phyloP scores from a whole-genome alignment of 2,888 invertebrate genomes.

The Crossocerus cetratus region DNA sequence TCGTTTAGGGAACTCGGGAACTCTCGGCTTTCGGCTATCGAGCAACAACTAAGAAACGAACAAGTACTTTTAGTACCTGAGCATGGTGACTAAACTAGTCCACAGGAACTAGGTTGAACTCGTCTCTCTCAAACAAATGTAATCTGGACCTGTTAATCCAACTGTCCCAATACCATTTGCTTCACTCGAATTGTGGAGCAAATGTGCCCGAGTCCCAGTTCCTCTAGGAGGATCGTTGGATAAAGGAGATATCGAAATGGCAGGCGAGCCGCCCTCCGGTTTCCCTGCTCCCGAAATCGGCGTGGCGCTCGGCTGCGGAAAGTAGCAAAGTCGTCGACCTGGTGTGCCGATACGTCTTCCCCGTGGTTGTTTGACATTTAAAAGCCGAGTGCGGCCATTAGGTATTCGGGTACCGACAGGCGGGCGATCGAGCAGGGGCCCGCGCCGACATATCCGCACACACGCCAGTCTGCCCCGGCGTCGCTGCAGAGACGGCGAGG shows the following conservation, averaged over 20 bases:
- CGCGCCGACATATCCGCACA: constrained; percentile 8
- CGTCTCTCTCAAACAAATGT: too few relatives aligned
- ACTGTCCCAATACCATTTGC: too few relatives aligned
- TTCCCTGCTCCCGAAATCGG: not conserved
- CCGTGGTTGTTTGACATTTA: constrained; percentile 56
- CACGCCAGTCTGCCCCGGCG: constrained; percentile 7
- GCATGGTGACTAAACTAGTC: too few relatives aligned
- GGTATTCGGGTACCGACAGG: constrained; percentile 48
- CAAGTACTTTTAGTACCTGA: too few relatives aligned
- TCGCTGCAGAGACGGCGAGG: constrained; percentile 23
- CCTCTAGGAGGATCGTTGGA: too few relatives aligned
- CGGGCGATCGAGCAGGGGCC: constrained; percentile 18
- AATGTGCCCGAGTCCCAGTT: too few relatives aligned
- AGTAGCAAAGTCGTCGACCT: constrained; percentile 13
- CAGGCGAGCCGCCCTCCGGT: not conserved
- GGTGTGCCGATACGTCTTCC: constrained; percentile 3
- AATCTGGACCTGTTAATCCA: too few relatives aligned
- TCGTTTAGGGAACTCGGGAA: too few relatives aligned
- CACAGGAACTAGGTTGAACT: too few relatives aligned
- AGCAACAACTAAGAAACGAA: too few relatives aligned
- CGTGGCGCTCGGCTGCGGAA: not conserved
- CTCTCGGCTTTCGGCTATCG: too few relatives aligned
- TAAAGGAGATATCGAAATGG: not conserved
- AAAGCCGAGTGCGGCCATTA: constrained; percentile 37
- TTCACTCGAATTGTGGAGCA: too few relatives aligned